These are phyloP conservation scores for Orthonyx spaldingii DNA, from an alignment of 2,113 vertebrate species.

Conservation along the genomic window DNA sequence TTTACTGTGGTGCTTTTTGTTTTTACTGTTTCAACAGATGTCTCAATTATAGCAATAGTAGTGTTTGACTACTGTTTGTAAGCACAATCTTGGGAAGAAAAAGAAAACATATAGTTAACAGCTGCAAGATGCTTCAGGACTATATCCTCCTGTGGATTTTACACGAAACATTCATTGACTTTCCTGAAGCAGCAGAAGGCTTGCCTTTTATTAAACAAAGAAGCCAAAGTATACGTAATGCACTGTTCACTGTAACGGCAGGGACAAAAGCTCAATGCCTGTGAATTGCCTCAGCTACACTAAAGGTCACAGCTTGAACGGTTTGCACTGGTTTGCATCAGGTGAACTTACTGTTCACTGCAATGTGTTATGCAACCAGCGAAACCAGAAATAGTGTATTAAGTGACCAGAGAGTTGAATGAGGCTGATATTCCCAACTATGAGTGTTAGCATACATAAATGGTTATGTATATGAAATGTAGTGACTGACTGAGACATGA, in stretches of 20 bases:
- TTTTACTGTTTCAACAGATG: conserved; percentile 1
- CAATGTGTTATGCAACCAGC: background rate
- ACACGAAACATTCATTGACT: background rate
- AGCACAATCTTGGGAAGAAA: background rate
- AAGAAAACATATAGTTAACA: background rate
- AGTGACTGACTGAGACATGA: background rate
- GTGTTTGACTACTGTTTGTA: background rate
- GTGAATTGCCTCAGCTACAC: background rate
- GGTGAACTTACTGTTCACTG: background rate
- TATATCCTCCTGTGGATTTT: background rate
- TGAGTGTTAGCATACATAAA: background rate
- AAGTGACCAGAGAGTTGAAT: background rate
- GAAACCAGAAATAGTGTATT: background rate
- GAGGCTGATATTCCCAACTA: background rate
- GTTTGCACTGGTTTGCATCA: background rate
- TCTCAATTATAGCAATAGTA: conserved; percentile 12
- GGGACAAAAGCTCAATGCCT: background rate
- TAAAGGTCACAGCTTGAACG: background rate
- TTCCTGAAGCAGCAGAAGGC: background rate
- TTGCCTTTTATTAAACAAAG: background rate
- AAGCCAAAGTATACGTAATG: accelerated
- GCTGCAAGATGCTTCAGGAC: background rate
- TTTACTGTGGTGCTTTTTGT: background rate
- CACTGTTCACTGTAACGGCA: background rate
- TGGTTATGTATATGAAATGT: background rate